Base-by-base conservation (phyloP, 2,797 vertebrate species). In the Molossus alvarezi region DNA sequence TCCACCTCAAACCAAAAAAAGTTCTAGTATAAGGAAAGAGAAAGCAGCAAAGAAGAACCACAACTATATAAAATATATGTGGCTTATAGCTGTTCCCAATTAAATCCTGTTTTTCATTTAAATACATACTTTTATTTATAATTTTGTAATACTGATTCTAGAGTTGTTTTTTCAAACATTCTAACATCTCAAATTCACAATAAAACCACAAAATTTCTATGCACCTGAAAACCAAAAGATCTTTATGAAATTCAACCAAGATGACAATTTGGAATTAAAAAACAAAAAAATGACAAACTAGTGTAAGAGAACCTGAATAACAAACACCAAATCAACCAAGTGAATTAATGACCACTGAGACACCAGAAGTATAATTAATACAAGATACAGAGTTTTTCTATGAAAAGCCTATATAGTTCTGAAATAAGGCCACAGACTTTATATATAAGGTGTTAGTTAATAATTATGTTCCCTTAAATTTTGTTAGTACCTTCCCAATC, bases 221-320 rank as follows among this genome's bases (percentile, higher is more conserved):
- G 69, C 29, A 89, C 9, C 57, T 90, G 82, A 95, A 94, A 96
- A 87, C 55, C 55, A 91, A 89, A 95, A 88, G 95, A 81, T 90
- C 9, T 88, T 84, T 92, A 95, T 45, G 51, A 96, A 95, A 96
- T 82, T 25, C 57, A 94, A 88, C 75, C 57, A 92, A 91, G 55
- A 75, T 93, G 53, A 85, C 53, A 95, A 94, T 80, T 87, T 60
- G 90, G 67, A 95, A 92, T 72, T 20, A 10, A 69, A 75, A 88
- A 85, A 85, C 62, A 93, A 85, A 67, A 93, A 93, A 91, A 96
- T 64, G 86, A 95, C 79, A 91, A 72, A 88, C 41, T 92, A 88
- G 48, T 79, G n/a, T 21, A 92, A 87, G 41, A 93, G 55, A 96
- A 91, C 37, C 65, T 92, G 55, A 91, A 48, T 51, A 88, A 55